A percentile compares a stretch with the other conserved stretches of the same genome.
Evolutionary conservation across 2,113 vertebrate genomes (phyloP).

Genomic region (Cyanistes caeruleus): DNA sequence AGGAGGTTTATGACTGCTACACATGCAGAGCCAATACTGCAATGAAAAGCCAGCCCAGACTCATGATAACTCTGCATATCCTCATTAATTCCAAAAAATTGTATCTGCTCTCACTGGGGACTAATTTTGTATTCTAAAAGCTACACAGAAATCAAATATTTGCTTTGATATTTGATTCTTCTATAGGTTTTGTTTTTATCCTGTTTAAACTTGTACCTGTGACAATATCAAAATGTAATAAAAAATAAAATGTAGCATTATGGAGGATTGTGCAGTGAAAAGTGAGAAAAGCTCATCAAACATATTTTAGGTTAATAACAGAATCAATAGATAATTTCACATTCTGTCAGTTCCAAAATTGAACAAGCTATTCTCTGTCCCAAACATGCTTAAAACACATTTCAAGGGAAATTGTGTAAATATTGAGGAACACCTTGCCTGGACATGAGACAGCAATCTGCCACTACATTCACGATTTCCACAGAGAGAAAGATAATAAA

Average conservation of each 20-base stretch:
- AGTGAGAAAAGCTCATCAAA: slow-evolving; percentile 42
- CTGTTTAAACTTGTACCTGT: slow-evolving; percentile 10
- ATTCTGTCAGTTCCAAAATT: neutral
- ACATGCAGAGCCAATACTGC: neutral
- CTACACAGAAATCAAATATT: slow-evolving; percentile 26
- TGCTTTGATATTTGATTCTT: slow-evolving; percentile 24
- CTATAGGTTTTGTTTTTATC: neutral
- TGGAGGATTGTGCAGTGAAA: neutral
- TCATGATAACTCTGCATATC: neutral
- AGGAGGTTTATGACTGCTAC: neutral
- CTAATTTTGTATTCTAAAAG: neutral
- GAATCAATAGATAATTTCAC: slow-evolving; percentile 32
- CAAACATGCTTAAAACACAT: neutral
- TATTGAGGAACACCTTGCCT: slow-evolving; percentile 22
- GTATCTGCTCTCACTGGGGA: neutral
- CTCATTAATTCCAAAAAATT: neutral
- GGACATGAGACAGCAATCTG: neutral
- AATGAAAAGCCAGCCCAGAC: neutral
- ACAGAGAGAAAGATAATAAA: neutral
- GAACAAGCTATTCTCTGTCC: neutral
- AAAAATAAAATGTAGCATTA: slow-evolving; percentile 15
- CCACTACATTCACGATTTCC: neutral
- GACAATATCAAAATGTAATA: neutral
- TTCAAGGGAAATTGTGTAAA: neutral
- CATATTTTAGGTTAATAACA: slow-evolving; percentile 32